phyloP scores from a whole-genome alignment of 2,113 vertebrate species.

The Bothrops jararaca region DNA sequence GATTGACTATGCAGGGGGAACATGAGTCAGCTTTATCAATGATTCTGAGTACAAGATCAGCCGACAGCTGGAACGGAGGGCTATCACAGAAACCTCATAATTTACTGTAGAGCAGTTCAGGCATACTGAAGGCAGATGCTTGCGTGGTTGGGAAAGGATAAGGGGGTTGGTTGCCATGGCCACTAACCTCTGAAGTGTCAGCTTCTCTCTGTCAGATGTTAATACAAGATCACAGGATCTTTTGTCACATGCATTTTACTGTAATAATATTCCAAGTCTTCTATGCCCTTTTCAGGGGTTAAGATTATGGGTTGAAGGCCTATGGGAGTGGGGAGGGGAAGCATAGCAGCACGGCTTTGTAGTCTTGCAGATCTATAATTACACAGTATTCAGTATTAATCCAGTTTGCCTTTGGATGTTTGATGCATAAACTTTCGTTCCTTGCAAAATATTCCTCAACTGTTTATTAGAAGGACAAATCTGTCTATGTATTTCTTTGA shows the following conservation, averaged over 20 bases:
- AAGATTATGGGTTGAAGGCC: background rate
- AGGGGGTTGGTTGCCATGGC: conserved; percentile 49
- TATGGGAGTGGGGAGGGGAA: background rate
- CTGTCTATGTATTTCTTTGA: no score
- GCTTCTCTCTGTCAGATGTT: conserved; percentile 30
- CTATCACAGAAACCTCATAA: conserved; percentile 21
- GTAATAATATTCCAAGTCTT: conserved; percentile 24
- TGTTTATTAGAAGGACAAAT: background rate
- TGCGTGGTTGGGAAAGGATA: conserved; percentile 37
- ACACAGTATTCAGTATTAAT: background rate
- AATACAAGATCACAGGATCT: conserved; percentile 27
- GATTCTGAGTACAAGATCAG: conserved; percentile 53
- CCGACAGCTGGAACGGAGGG: conserved; percentile 54
- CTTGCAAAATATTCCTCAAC: background rate
- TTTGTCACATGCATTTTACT: conserved; percentile 44
- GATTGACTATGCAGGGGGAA: conserved; percentile 8
- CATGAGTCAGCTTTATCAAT: conserved; percentile 42
- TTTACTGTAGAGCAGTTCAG: conserved; percentile 42
- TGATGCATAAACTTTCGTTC: no score
- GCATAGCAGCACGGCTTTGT: background rate
- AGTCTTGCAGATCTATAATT: background rate
- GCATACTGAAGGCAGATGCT: conserved; percentile 37
- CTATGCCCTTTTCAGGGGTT: background rate
- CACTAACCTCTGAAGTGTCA: conserved; percentile 23
- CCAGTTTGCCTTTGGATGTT: background rate